A percentile compares a stretch with the other conserved stretches of the same genome.
Evolutionary conservation across 1,140 invertebrate species (phyloP).

Genomic region (Drosophila saltans): DNA sequence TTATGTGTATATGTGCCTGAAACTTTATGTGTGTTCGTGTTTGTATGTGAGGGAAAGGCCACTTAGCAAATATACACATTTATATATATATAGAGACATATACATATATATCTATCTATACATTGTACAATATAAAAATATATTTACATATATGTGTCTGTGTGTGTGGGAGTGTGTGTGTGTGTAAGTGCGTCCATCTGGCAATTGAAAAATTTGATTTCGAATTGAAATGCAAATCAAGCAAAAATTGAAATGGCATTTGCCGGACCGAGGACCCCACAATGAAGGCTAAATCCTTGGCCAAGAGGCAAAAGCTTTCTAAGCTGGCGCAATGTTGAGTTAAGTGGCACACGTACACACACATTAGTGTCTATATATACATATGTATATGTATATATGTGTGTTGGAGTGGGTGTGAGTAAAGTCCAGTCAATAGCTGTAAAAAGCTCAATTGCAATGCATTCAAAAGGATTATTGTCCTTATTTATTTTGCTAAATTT

Average conservation of each 20-base stretch:
- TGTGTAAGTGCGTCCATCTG: slow-evolving; percentile 52
- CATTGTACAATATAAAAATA: slow-evolving; percentile 14
- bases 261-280: slow-evolving; percentile 34
- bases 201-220: slow-evolving; percentile 81
- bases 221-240: slow-evolving; percentile 81
- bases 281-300: slow-evolving; percentile 39
- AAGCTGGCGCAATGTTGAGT: slow-evolving; percentile 62
- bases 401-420: slow-evolving; percentile 7
- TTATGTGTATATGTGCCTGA: slow-evolving; percentile 51
- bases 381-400: neutral
- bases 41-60: slow-evolving; percentile 23
- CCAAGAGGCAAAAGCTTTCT: slow-evolving; percentile 46
- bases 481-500: slow-evolving; percentile 82
- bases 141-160: neutral
- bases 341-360: slow-evolving; percentile 59
- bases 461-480: slow-evolving; percentile 81
- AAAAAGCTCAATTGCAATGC: slow-evolving; percentile 81
- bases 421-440: slow-evolving; percentile 65
- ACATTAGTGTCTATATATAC: neutral
- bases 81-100: neutral
- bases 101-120: too few species aligned
- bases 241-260: slow-evolving; percentile 68
- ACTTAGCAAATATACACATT: slow-evolving; percentile 44
- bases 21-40: slow-evolving; percentile 22
- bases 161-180: slow-evolving; percentile 4